These are phyloP conservation scores for Lepidocyrtinus sp. DNA, from an alignment of 2,888 invertebrate species.

Conservation along the genomic window DNA sequence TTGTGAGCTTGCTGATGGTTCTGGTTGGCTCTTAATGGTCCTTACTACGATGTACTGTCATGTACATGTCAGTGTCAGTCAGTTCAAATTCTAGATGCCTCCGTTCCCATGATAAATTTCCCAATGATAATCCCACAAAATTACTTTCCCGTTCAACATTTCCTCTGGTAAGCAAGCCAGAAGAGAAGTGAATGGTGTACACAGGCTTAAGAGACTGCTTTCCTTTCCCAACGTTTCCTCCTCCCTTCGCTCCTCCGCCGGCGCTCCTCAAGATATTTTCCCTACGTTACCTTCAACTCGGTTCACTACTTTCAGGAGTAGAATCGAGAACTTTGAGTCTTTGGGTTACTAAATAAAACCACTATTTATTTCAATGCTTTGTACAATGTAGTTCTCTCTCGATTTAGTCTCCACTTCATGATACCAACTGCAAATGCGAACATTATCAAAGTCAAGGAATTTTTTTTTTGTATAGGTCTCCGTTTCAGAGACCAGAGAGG, in stretches of 20 bases:
- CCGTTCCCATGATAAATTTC: not conserved
- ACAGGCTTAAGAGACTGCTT: no score
- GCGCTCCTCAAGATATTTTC: not conserved
- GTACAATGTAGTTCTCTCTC: not conserved
- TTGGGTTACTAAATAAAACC: not conserved
- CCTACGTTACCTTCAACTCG: not conserved
- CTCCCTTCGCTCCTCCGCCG: not conserved
- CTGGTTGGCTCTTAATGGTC: no score
- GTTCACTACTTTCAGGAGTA: not conserved
- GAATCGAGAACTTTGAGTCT: no score
- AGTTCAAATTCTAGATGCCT: not conserved
- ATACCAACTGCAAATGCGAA: not conserved
- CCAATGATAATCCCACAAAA: not conserved
- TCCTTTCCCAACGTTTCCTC: not conserved
- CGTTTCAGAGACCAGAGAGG: not conserved
- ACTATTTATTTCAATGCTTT: not conserved
- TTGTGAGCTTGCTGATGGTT: no score
- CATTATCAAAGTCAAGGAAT: not conserved
- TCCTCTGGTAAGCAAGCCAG: not conserved
- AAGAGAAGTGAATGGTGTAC: not conserved
- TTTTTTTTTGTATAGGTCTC: not conserved
- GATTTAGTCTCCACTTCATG: not conserved
- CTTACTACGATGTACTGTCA: no score
- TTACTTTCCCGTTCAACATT: not conserved
- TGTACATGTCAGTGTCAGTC: not conserved